Base-by-base conservation (phyloP, 2,888 invertebrate species). In the Entomobrya multifasciata region DNA sequence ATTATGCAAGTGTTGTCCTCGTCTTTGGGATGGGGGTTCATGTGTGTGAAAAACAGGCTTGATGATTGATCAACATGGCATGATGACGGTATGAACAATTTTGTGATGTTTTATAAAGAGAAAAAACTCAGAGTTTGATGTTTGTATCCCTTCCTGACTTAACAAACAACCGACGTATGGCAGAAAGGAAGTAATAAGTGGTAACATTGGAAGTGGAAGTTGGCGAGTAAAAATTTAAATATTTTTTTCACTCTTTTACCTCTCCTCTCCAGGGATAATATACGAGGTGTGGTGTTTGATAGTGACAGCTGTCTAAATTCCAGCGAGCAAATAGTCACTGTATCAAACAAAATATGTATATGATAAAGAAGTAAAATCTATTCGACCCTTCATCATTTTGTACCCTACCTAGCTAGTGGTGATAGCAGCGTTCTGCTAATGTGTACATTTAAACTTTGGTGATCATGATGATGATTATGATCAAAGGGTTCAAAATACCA, bases 11-110 rank as follows among this genome's bases (percentile, higher is more conserved):
- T 22, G 30, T 15, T 55, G 65, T 65, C 36, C 52, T 72, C 57
- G 17, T 52, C 55, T 44, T n/a, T n/a, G n/a, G n/a, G n/a, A n/a
- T n/a, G n/a, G n/a, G n/a, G n/a, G 36, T 72, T 72, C 49, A 17
- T 49, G 72, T 74, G 77, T 67, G 60, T 72, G 65, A 55, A 76
- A 84, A 84, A 84, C 84, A 67, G 77, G 84, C 65, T 77, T 77
- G 84, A 77, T 84, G 84, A 84, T 65, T 52, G 84, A 77, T 77
- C 83, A 76, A 62, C 83, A 83, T 76, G 83, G 30, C 62, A 65
- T 25, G 74, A 55, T 72, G n/a, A n/a, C n/a, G n/a, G 49, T 47
- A 72, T 49, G n/a, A 67, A 15, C 67, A 67, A 2, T 49, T 4
- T 49, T 49, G 49, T 15, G 13, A 10, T 13, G 49, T 67, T 36